phyloP scores from a whole-genome alignment of 2,888 invertebrate species.

The Labia minor region DNA sequence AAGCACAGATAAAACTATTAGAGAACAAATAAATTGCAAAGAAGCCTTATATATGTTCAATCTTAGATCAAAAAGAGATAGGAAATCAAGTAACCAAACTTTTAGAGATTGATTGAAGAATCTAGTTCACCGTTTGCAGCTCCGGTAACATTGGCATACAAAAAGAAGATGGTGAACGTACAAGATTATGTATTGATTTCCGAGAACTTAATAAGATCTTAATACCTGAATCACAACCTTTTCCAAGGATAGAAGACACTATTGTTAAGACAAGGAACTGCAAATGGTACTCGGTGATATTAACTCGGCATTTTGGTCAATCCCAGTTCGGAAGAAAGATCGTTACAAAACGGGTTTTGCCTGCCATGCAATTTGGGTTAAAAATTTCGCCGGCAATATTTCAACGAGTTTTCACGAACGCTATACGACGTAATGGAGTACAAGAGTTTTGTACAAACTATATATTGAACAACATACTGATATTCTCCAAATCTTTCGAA shows the following conservation, averaged over 20 bases:
- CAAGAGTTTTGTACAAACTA: background rate
- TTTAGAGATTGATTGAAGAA: constrained; percentile 28
- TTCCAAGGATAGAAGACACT: background rate
- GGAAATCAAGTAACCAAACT: constrained; percentile 25
- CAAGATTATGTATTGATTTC: background rate
- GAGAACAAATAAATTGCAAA: constrained; percentile 21
- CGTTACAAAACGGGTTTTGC: background rate
- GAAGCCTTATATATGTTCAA: constrained; percentile 24
- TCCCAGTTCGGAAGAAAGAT: background rate
- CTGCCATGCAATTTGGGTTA: background rate
- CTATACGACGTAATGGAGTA: background rate
- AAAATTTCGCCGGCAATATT: background rate
- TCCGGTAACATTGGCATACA: constrained; percentile 26
- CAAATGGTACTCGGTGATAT: background rate
- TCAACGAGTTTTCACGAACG: background rate
- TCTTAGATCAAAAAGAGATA: constrained; percentile 27
- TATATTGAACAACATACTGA: background rate
- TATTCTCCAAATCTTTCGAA: background rate
- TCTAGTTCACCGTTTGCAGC: constrained; percentile 28
- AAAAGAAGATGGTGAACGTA: background rate
- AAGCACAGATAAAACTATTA: constrained; percentile 22
- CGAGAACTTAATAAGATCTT: background rate
- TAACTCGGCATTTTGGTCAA: background rate
- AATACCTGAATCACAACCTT: background rate
- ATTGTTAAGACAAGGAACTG: background rate